Conservation (phyloP, 2,113 vertebrate genomes). For the Bothrops jararaca region DNA sequence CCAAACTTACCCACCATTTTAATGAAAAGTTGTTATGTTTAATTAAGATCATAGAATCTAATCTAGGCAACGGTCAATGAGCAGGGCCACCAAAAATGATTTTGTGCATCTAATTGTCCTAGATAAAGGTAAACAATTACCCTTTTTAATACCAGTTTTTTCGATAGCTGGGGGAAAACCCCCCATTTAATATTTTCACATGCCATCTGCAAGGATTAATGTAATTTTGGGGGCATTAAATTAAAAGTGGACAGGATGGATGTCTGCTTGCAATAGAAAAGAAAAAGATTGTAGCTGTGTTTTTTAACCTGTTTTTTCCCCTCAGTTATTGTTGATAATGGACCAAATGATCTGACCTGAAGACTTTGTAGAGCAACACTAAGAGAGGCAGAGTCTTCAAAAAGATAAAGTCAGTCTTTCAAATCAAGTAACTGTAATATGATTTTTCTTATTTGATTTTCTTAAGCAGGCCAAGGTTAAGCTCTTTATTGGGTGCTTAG, state of each 20-base stretch:
- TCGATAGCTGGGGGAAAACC: background rate
- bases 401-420: background rate
- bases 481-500: background rate
- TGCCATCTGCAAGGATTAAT: background rate
- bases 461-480: background rate
- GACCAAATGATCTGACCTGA: background rate
- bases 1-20: background rate
- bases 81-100: background rate
- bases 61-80: background rate
- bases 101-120: background rate
- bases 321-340: background rate
- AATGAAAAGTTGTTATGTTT: background rate
- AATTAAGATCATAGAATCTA: background rate
- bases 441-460: background rate
- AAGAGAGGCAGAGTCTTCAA: background rate
- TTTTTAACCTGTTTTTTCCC: background rate
- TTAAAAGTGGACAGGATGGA: background rate
- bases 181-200: background rate
- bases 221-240: background rate
- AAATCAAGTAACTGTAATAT: background rate
- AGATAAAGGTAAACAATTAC: background rate
- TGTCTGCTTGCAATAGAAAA: background rate
- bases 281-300: background rate
- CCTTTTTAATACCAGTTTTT: background rate
- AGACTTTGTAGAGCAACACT: background rate